Percentiles rank a stretch among this genome's conserved stretches.
Conservation (phyloP, 2,888 invertebrate genomes). For the Eupsilia transversa region DNA sequence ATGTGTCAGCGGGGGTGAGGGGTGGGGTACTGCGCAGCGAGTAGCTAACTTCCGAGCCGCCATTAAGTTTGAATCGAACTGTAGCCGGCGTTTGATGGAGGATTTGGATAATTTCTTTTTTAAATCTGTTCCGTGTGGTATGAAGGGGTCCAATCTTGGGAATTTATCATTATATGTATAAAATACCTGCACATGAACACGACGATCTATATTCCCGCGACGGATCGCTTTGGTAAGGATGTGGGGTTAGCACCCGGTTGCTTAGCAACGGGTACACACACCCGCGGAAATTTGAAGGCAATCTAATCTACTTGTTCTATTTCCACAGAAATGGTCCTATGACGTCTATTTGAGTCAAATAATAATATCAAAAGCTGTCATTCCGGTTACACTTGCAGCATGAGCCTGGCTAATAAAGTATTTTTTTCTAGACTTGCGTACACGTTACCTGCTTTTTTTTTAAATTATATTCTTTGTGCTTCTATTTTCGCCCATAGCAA, state of each 20-base stretch:
- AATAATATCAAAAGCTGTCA: slow-evolving; percentile 33
- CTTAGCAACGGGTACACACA: not conserved
- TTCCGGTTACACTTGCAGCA: slow-evolving; percentile 39
- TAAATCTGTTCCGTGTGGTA: too few species aligned
- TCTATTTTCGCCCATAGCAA: not conserved
- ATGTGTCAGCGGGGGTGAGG: too few species aligned
- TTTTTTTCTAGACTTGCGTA: slow-evolving; percentile 23
- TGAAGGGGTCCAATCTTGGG: too few species aligned
- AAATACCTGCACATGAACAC: too few species aligned
- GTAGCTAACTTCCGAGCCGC: too few species aligned
- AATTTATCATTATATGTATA: too few species aligned
- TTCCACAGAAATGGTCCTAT: slow-evolving; percentile 27
- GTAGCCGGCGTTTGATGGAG: too few species aligned
- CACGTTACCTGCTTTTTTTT: slow-evolving; percentile 17
- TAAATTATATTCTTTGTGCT: not conserved
- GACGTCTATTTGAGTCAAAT: slow-evolving; percentile 19
- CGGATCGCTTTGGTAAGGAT: not conserved
- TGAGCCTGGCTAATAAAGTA: slow-evolving; percentile 10
- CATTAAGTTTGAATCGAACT: too few species aligned
- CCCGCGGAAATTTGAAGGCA: not conserved
- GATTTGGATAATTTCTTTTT: too few species aligned
- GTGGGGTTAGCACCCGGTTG: not conserved
- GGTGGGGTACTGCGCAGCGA: too few species aligned
- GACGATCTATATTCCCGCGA: not conserved
- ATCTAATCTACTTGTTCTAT: not conserved